Evolutionary conservation across 2,113 vertebrate genomes (phyloP), one percentile per base, ranked within the genome.

Genomic region (Coptodon rendalli): DNA sequence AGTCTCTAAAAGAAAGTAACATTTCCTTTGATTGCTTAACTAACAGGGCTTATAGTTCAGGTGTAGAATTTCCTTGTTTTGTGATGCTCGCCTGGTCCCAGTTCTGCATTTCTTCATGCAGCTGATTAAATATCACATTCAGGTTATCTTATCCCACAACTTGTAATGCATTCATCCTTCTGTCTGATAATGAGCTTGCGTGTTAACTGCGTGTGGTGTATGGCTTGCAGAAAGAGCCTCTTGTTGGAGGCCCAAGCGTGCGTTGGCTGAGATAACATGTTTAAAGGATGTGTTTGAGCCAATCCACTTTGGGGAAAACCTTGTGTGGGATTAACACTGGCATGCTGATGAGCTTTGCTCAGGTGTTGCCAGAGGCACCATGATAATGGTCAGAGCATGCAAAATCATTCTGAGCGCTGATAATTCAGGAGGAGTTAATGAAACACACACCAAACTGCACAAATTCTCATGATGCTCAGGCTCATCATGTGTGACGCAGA

Each of bases 341-440:
- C 93, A 95, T 95, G 87, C 86, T 94, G 91, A 96, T 96, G 93
- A 95, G 94, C 78, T 79, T 45, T 88, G 89, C 91, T 91, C 93
- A 94, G 90, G 92, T 95, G 91, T 94, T 93, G 95, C 95, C 94
- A 94, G 94, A 94, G 94, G 93, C 92, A 38, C 85, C 88, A 54
- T 93, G 94, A 93, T 95, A 95, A 96, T 90, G 91, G 92, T 82
- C 81, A 86, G 90, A 89, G 90, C 92, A 91, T 94, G 90, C 92
- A 92, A 86, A 93, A 94, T 91, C 79, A 85, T 90, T 91, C 76
- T 22, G 43, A 90, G 83, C 80, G 59, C 81, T 81, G 85, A 89
- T 84, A 81, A 68, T 88, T 89, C 90, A 80, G 81, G 87, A 91
- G 78, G 57, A 86, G 91, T 91, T 95, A 92, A 92, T 93, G 89